phyloP scores from a whole-genome alignment of 2,113 vertebrate genomes.

The Serinus canaria region DNA sequence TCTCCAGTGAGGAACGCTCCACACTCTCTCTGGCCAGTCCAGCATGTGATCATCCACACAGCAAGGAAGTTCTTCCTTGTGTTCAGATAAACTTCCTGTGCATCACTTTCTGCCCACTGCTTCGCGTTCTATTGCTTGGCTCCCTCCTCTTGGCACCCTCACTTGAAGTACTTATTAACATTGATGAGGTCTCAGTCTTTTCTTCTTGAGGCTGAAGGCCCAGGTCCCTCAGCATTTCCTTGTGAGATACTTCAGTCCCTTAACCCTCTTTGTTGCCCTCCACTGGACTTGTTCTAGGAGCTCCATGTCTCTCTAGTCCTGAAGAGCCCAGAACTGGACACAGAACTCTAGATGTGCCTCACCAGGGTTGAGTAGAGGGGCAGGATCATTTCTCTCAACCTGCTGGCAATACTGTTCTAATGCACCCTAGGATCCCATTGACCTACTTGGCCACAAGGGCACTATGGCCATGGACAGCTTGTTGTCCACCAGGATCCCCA shows the following conservation, averaged over 20 bases:
- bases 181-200: neutral
- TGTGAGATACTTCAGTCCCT: rapidly evolving
- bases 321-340: neutral
- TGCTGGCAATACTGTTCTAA: neutral
- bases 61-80: neutral
- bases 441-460: neutral
- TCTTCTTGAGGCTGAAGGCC: neutral
- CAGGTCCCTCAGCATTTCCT: neutral
- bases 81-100: neutral
- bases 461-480: neutral
- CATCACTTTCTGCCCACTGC: neutral
- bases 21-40: neutral
- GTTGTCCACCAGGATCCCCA: neutral
- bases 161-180: neutral
- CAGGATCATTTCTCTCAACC: neutral
- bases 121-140: neutral
- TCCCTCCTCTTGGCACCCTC: neutral
- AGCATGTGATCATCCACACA: rapidly evolving
- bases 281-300: neutral
- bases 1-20: neutral
- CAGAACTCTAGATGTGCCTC: neutral
- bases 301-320: neutral
- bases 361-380: neutral
- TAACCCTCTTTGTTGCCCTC: neutral
- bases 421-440: neutral